phyloP scores from a whole-genome alignment of 2,113 vertebrate genomes.

The Psettodes erumei region DNA sequence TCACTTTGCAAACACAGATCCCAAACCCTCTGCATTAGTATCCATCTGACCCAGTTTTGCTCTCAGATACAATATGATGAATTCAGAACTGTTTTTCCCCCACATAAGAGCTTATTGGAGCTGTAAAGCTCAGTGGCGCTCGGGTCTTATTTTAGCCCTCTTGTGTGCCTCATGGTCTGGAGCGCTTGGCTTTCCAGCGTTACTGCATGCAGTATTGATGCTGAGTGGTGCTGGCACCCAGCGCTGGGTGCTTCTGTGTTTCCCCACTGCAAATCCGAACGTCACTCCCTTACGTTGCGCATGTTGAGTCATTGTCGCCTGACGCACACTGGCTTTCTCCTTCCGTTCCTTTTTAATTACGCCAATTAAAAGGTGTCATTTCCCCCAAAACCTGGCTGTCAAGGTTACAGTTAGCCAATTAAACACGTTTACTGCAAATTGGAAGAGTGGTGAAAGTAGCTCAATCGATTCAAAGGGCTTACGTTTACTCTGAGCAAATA shows the following conservation, averaged over 20 bases:
- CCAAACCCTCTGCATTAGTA: constrained; percentile 44
- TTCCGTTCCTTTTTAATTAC: constrained; percentile 63
- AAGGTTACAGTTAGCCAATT: constrained; percentile 63
- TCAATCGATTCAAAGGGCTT: constrained; percentile 42
- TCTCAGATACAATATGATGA: constrained; percentile 65
- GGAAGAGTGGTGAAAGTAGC: constrained; percentile 44
- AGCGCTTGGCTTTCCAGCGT: constrained; percentile 65
- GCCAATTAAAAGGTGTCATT: constrained; percentile 63
- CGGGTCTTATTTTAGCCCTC: constrained; percentile 75
- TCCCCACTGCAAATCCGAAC: constrained; percentile 47
- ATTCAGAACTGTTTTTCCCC: constrained; percentile 54
- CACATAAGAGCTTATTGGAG: constrained; percentile 65
- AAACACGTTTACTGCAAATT: constrained; percentile 69
- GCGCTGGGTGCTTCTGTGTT: constrained; percentile 54
- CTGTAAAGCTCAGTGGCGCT: constrained; percentile 60
- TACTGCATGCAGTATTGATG: constrained; percentile 76
- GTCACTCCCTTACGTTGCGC: constrained; percentile 37
- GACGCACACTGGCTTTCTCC: constrained; percentile 37
- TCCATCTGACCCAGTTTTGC: constrained; percentile 73
- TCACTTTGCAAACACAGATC: constrained; percentile 42
- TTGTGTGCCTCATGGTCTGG: constrained; percentile 66
- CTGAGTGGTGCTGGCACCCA: constrained; percentile 69
- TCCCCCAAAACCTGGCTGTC: constrained; percentile 39
- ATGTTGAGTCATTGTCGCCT: constrained; percentile 51
- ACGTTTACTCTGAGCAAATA: constrained; percentile 39